A percentile compares a stretch with the other conserved stretches of the same genome.
phyloP scores from a whole-genome alignment of 2,797 vertebrate genomes.

The Sebastolobus alascanus region DNA sequence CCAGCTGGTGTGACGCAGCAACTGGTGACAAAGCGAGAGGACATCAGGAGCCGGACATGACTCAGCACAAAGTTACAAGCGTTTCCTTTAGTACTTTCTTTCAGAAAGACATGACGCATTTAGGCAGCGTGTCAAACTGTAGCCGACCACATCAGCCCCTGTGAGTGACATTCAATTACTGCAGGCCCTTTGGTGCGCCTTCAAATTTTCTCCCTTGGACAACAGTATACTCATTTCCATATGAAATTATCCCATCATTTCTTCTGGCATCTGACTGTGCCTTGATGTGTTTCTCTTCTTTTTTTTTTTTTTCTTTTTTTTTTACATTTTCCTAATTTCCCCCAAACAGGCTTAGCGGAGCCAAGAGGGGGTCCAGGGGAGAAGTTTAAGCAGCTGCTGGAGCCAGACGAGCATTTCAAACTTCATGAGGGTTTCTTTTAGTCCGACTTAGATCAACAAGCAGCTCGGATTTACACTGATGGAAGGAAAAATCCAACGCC shows the following conservation, averaged over 20 bases:
- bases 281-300: slow-evolving; percentile 21
- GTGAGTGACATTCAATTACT: slow-evolving; percentile 68
- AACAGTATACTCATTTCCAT: slow-evolving; percentile 59
- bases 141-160: slow-evolving; percentile 18
- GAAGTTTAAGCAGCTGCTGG: slow-evolving; percentile 52
- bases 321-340: slow-evolving; percentile 51
- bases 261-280: slow-evolving; percentile 51
- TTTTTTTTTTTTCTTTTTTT: slow-evolving; percentile 10
- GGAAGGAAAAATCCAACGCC: slow-evolving; percentile 9
- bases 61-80: slow-evolving; percentile 2
- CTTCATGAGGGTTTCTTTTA: slow-evolving; percentile 38
- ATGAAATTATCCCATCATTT: slow-evolving; percentile 62
- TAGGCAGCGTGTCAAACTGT: slow-evolving; percentile 7
- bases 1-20: not conserved
- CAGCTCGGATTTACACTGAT: slow-evolving; percentile 53
- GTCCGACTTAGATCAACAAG: slow-evolving; percentile 58
- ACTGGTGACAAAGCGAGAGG: not conserved
- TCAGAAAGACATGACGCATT: slow-evolving; percentile 9
- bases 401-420: slow-evolving; percentile 54
- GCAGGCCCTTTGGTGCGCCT: slow-evolving; percentile 43
- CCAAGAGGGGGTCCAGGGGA: slow-evolving; percentile 50
- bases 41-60: slow-evolving; percentile 1
- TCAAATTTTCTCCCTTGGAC: slow-evolving; percentile 40
- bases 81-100: not conserved
- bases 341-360: slow-evolving; percentile 49